Evolutionary conservation across 1,140 invertebrate genomes (phyloP), one percentile per base, ranked within the genome.

Genomic region (Halictus rubicundus): DNA sequence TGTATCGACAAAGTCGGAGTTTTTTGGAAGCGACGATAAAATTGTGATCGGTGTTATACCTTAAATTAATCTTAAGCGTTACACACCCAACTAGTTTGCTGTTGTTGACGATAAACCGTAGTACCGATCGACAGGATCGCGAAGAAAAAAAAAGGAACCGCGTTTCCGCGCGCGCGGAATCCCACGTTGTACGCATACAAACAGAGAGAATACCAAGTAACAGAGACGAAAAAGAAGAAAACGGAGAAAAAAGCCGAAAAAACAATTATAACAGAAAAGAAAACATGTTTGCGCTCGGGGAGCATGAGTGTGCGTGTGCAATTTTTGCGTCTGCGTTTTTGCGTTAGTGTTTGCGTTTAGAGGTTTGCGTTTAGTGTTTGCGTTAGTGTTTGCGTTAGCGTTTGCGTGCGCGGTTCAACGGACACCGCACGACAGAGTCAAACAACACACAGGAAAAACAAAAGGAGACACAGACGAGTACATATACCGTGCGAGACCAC

Each of bases 31-130:
- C 81, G 80, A 80, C 79, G 84, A 88, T 46, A 46, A 83, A 86
- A 90, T 87, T 88, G 84, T 85, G 84, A 90, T 87, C 75, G 88
- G 78, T 90, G 88, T 87, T 85, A 83, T 84, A 84, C 75, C 74
- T 65, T 86, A 73, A 68, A 75, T 69, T 78, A 80, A 84, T 80
- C 72, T 81, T 82, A 84, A 75, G 74, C 59, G 76, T 86, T 86
- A 83, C 82, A 88, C 69, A 77, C 69, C 80, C 75, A 82, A 81
- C 42, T 90, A 89, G 83, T 88, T 88, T 88, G 88, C 87, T 90
- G 89, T 90, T 90, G 86, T 90, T 88, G 88, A 89, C 83, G 86
- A 88, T 90, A 88, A 88, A 46, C 42, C 81, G 80, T 86, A 84
- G 82, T 86, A 59, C 75, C 42, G 66, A 81, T 70, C 72, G 77